Evolutionary conservation across 1,140 invertebrate species (phyloP), one percentile per base, ranked within the genome.

Genomic region (Holcopasites calliopsidis): DNA sequence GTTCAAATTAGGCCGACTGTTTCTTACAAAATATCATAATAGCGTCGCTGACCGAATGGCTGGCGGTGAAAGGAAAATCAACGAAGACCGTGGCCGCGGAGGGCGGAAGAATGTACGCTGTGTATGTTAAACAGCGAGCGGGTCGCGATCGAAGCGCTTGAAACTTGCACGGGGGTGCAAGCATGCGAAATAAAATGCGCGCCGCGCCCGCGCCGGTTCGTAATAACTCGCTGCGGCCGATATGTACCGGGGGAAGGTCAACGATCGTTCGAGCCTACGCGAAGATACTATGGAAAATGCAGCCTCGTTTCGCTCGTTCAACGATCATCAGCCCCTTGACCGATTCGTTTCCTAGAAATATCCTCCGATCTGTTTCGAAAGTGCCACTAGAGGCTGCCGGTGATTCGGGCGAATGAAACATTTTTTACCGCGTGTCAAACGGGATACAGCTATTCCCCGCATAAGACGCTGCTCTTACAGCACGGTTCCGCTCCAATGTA

Each of bases 21-120:
- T 68, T 69, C 64, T 76, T 69, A 60, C 64, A 68, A 69, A 69
- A 52, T 57, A 69, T 40, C 55, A 57, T 49, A 76, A 57, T 35
- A 21, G 44, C 65, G 62, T 40, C 35, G 47, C 58, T 40, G 60
- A 40, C 26, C 38, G 66, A 58, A 26, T 23, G 38, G 38, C 21
- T 50, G 23, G 23, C 11, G n/a, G 1, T 8, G 13, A n/a, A 57
- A 28, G 31, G 8, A 13, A 26, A 55, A 10, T 26, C 28, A 28
- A 8, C 8, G 8, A 1, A 18, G 28, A 6, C 54, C 26, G 31
- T 18, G 58, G 33, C 35, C 16, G n/a, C 23, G 0, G 23, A 23
- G 5, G 11, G 23, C 5, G 52, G 65, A 7, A n/a, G 11, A 13
- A 47, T 38, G 57, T 50, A 71, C 21, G 8, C 31, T 3, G 11